Percentiles rank a stretch among this genome's conserved stretches.
These are phyloP conservation scores for Mnemiopsis leidyi DNA, from an alignment of 37 sponge, comb jelly and placozoan genomes.

Conservation along the genomic window DNA sequence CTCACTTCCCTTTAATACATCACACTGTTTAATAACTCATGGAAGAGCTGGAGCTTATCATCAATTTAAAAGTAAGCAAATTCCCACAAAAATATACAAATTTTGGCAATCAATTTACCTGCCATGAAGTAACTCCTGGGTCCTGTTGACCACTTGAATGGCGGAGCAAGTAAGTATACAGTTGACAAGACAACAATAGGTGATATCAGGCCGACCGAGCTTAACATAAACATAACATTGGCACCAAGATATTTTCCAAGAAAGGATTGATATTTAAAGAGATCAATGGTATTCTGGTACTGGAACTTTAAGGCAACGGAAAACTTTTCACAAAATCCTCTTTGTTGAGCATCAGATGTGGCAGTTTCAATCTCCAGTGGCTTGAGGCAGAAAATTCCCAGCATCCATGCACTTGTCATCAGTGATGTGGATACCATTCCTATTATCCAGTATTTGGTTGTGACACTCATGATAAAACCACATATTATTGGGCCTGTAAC, in stretches of 20 bases:
- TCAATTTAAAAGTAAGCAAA: too few relatives aligned
- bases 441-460: not conserved
- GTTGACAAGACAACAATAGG: not conserved
- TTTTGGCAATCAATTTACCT: not conserved
- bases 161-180: slow-evolving; percentile 17
- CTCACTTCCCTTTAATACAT: too few relatives aligned
- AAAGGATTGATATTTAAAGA: slow-evolving; percentile 41
- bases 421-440: not conserved
- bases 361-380: not conserved
- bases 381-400: not conserved
- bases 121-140: not conserved
- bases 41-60: too few relatives aligned
- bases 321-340: not conserved
- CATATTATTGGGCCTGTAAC: not conserved
- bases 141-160: slow-evolving; percentile 26
- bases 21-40: too few relatives aligned
- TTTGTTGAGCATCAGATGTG: not conserved
- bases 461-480: not conserved
- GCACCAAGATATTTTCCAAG: slow-evolving; percentile 21
- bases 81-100: too few relatives aligned
- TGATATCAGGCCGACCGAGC: not conserved
- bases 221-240: slow-evolving; percentile 45
- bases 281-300: not conserved
- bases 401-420: not conserved
- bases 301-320: not conserved